Base-by-base conservation (phyloP, 2,113 vertebrate genomes). In the Symphodus melops region DNA sequence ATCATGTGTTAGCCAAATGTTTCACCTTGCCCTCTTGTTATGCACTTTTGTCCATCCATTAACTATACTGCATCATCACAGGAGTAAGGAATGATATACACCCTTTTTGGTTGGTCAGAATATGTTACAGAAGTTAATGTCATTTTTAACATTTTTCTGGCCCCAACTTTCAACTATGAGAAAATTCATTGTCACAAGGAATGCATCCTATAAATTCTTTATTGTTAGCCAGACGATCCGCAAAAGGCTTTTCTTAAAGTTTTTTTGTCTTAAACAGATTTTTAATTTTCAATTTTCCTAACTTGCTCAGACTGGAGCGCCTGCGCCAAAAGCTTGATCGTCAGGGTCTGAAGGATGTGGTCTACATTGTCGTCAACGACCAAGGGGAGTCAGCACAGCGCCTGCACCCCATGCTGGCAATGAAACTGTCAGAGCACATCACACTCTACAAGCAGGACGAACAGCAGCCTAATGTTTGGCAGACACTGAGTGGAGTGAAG, bases 301-400 rank as follows among this genome's bases (percentile, higher is more conserved):
- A 28, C 73, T 44, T 66, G 58, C 74, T 77, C 82, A 99, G 97
- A 87, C 54, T 99, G 89, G 96, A 95, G 21, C 82, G 88, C 79
- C 95, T 99, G 95, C 95, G 93, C 91, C 79, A 93, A 62, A 96
- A 95, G 72, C 67, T 99, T 68, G 94, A 96, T 77, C 79, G 75
- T 61, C 90, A 95, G 87, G 96, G 96, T 28, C 88, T 96, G 60
- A 89, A 69, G 68, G 95, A 96, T 66, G 92, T 99, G 72, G 94
- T 89, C 0, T 98, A 96, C 79, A 75, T 97, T 62, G 86, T 98
- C 55, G 81, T 99, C 58, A 99, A 99, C 92, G 94, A 97, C 86
- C 95, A 95, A 86, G 95, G 89, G 67, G 9, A 73, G 64, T 11
- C 55, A 1, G 94, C 97, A 36, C 95, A 46, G 61, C 81, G 52